These are phyloP conservation scores for Pocillopora damicornis DNA, from an alignment of 64 coral and sea anemone genomes.

Conservation along the genomic window DNA sequence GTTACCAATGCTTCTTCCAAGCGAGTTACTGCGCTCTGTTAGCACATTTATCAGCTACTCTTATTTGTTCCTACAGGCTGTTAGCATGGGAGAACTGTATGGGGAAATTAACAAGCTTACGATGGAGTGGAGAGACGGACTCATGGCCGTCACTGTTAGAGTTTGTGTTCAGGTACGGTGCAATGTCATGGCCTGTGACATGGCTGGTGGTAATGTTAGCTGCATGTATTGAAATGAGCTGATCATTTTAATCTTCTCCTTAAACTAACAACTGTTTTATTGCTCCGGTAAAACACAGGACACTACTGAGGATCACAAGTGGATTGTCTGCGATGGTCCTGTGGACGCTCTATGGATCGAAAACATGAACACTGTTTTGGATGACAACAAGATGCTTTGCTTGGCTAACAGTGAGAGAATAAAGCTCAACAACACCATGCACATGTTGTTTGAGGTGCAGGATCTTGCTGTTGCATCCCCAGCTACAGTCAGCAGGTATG, in stretches of 20 bases:
- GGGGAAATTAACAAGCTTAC: slow-evolving; percentile 97
- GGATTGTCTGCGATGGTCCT: slow-evolving; percentile 98
- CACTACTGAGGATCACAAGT: slow-evolving; percentile 89
- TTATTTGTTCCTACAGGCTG: slow-evolving; percentile 44
- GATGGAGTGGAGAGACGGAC: slow-evolving; percentile 94
- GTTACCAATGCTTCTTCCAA: no score
- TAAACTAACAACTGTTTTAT: background rate
- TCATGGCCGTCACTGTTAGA: slow-evolving; percentile 95
- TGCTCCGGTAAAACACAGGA: slow-evolving; percentile 26
- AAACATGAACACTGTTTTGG: slow-evolving; percentile 98
- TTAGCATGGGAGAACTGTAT: slow-evolving; percentile 96
- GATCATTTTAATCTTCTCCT: no score
- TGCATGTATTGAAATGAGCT: no score
- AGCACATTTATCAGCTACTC: no score
- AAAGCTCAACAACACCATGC: slow-evolving; percentile 90
- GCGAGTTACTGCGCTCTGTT: no score
- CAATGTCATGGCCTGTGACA: no score
- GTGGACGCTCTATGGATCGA: slow-evolving; percentile 97
- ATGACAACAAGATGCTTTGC: slow-evolving; percentile 98
- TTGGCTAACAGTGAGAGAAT: slow-evolving; percentile 98
- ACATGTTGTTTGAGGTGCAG: slow-evolving; percentile 99
- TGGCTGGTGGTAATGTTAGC: no score
- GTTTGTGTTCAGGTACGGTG: slow-evolving; percentile 89
- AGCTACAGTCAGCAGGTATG: slow-evolving; percentile 89
- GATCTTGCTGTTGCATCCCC: slow-evolving; percentile 97